These are phyloP conservation scores for Musca vetustissima DNA, from an alignment of 1,140 invertebrate genomes.

Conservation along the genomic window DNA sequence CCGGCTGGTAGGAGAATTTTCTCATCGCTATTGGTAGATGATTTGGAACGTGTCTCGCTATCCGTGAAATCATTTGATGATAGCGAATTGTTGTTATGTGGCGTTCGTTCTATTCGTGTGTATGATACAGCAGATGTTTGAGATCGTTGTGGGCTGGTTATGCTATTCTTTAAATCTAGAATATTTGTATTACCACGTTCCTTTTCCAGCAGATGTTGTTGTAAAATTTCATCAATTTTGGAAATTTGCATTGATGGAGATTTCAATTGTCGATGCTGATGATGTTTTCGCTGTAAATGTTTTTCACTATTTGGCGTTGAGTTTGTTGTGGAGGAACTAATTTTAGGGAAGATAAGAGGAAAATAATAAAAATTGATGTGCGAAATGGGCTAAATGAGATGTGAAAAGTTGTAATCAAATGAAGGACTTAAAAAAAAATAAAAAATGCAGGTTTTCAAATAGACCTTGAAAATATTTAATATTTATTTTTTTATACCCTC, in stretches of 20 bases:
- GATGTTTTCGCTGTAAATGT: not conserved
- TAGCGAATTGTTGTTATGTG: too few species aligned
- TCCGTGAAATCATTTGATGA: not conserved
- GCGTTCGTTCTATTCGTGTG: too few species aligned
- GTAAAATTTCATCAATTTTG: slow-evolving; percentile 27
- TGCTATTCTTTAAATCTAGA: slow-evolving; percentile 25
- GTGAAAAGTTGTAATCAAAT: too few species aligned
- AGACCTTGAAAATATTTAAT: too few species aligned
- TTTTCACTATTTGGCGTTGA: not conserved
- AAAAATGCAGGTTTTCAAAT: too few species aligned
- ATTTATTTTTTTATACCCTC: too few species aligned
- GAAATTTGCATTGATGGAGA: slow-evolving; percentile 19
- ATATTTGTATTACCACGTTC: slow-evolving; percentile 22
- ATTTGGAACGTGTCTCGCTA: not conserved
- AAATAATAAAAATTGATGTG: too few species aligned
- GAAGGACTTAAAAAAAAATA: too few species aligned
- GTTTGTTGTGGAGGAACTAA: not conserved
- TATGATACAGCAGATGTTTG: not conserved
- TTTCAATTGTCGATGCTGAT: slow-evolving; percentile 13
- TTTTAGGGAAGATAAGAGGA: too few species aligned
- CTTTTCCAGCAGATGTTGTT: slow-evolving; percentile 18
- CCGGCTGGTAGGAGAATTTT: not conserved
- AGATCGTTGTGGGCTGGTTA: slow-evolving; percentile 8
- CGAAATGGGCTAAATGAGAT: too few species aligned
- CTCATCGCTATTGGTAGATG: not conserved